Evolutionary conservation across 2,888 invertebrate species (phyloP).

Genomic region (Ennomos erosarius): DNA sequence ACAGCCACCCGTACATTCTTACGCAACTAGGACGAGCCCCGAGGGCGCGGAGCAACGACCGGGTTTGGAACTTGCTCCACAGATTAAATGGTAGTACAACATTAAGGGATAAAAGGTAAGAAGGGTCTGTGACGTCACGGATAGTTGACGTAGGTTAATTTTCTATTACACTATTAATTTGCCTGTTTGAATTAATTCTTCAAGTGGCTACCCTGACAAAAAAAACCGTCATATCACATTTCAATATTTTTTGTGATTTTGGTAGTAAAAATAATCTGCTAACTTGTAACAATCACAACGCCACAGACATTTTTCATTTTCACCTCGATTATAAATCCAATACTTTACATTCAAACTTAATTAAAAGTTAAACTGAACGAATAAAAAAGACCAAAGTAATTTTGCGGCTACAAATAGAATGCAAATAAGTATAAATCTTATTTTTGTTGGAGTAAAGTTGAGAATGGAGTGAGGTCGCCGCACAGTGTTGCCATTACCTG

Average conservation of each 20-base stretch:
- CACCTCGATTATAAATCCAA: conserved; percentile 25
- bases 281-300: background rate
- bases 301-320: conserved; percentile 19
- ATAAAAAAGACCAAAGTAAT: conserved; percentile 39
- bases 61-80: background rate
- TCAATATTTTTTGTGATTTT: too few relatives aligned
- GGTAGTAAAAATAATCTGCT: too few relatives aligned
- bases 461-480: conserved; percentile 34
- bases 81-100: too few relatives aligned
- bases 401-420: conserved; percentile 25
- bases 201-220: too few relatives aligned
- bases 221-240: too few relatives aligned
- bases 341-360: conserved; percentile 40
- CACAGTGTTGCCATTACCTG: conserved; percentile 57
- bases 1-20: conserved; percentile 2
- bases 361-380: conserved; percentile 41
- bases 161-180: too few relatives aligned
- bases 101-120: conserved; percentile 5
- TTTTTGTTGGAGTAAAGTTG: conserved; percentile 33
- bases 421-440: conserved; percentile 37
- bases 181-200: too few relatives aligned
- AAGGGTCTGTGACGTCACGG: conserved; percentile 5
- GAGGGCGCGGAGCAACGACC: conserved; percentile 22
- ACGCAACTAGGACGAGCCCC: conserved; percentile 15
- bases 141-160: too few relatives aligned